phyloP scores from a whole-genome alignment of 2,888 invertebrate species.

The Cheilosia urbana region DNA sequence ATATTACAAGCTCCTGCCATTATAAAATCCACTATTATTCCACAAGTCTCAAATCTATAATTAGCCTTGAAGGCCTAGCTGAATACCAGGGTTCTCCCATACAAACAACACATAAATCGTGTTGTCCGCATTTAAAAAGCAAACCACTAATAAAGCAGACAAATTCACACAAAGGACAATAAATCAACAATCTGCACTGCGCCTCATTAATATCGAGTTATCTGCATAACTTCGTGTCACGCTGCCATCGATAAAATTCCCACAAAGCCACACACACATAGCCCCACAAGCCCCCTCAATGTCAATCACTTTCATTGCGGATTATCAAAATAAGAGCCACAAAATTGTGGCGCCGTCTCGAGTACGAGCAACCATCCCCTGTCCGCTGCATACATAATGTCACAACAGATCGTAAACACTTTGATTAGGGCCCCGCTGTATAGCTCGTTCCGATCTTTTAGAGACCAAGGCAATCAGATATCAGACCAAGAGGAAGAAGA shows the following conservation, averaged over 20 bases:
- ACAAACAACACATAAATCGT: neutral
- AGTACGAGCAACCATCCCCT: conserved; percentile 18
- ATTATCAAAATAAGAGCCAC: conserved; percentile 68
- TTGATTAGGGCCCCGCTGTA: conserved; percentile 66
- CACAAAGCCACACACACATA: conserved; percentile 40
- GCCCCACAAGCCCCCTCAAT: conserved; percentile 30
- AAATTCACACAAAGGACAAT: conserved; percentile 46
- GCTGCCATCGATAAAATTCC: conserved; percentile 52
- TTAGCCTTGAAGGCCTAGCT: too few species aligned
- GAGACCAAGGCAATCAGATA: neutral
- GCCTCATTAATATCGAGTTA: conserved; percentile 37
- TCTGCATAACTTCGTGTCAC: conserved; percentile 63
- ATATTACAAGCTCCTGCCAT: too few species aligned
- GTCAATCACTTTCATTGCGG: conserved; percentile 60
- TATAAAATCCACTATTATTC: too few species aligned
- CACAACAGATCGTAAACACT: conserved; percentile 73
- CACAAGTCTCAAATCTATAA: too few species aligned
- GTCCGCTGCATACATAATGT: conserved; percentile 33
- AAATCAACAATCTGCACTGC: conserved; percentile 47
- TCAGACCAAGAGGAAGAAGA: conserved; percentile 42
- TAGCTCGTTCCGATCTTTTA: conserved; percentile 35
- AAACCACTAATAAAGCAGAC: conserved; percentile 16
- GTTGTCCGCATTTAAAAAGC: neutral
- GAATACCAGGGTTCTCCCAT: conserved; percentile 3
- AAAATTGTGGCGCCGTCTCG: conserved; percentile 70